Evolutionary conservation across 1,140 invertebrate genomes (phyloP).

Genomic region (Metaphire vulgaris): DNA sequence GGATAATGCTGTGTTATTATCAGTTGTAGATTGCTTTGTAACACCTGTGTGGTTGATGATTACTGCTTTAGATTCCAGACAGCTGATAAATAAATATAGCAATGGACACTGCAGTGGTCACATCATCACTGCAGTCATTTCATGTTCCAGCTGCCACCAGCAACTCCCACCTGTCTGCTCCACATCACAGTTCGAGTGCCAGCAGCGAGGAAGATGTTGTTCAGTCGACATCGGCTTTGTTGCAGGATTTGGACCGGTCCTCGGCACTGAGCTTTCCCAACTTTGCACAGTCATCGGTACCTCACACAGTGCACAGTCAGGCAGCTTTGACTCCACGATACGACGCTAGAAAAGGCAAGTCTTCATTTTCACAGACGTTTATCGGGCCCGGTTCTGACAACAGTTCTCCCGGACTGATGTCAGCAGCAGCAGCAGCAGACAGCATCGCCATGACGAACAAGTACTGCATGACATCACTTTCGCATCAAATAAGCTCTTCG

Average conservation of each 20-base stretch:
- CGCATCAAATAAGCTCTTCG: neutral
- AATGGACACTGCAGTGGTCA: neutral
- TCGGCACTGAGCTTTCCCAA: neutral
- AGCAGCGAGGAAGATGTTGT: neutral
- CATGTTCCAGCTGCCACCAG: neutral
- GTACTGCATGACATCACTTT: neutral
- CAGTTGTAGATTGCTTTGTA: no score
- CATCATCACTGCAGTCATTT: neutral
- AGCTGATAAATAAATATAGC: neutral
- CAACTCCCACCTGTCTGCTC: neutral
- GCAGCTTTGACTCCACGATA: neutral
- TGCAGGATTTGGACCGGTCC: neutral
- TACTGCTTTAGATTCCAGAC: no score
- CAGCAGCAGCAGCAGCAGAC: neutral
- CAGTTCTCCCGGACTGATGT: neutral
- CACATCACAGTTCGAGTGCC: neutral
- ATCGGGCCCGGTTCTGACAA: neutral
- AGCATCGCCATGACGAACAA: neutral
- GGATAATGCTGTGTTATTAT: no score
- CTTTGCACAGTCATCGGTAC: neutral
- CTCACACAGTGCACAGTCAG: neutral
- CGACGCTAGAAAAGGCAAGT: neutral
- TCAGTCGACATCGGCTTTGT: neutral
- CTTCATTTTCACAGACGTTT: neutral
- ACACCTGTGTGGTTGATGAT: no score